Conservation (phyloP, 2,888 invertebrate genomes). For the Drosophila demipolita region DNA sequence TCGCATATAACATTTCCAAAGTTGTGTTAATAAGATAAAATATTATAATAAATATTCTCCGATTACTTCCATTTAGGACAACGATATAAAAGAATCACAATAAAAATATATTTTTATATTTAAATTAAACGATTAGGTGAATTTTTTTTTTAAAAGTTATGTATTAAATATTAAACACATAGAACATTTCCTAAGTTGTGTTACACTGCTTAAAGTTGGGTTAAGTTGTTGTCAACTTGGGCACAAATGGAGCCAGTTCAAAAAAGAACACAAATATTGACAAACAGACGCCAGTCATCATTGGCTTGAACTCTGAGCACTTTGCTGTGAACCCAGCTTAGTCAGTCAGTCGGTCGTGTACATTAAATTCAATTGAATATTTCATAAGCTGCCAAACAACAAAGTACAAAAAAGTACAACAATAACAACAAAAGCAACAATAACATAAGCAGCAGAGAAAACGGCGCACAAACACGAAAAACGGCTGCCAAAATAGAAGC, state of each 20-base stretch:
- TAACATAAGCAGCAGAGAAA: conserved; percentile 37
- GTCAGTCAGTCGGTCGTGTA: conserved; percentile 71
- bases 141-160: no score
- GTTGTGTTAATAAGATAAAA: no score
- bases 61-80: neutral
- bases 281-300: conserved; percentile 26
- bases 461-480: conserved; percentile 54
- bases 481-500: conserved; percentile 55
- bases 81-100: neutral
- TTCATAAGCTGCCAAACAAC: conserved; percentile 71
- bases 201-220: neutral
- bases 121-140: neutral
- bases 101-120: neutral
- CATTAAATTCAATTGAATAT: conserved; percentile 78
- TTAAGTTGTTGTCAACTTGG: neutral
- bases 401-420: conserved; percentile 38
- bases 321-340: conserved; percentile 59
- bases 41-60: no score
- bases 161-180: neutral
- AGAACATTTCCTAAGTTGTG: neutral
- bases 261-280: conserved; percentile 30
- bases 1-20: no score
- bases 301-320: conserved; percentile 58
- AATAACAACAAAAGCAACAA: conserved; percentile 18
- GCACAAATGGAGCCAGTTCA: neutral